A percentile compares a stretch with the other conserved stretches of the same genome.
phyloP scores from a whole-genome alignment of 2,797 vertebrate species.

The Darevskia nairensis region DNA sequence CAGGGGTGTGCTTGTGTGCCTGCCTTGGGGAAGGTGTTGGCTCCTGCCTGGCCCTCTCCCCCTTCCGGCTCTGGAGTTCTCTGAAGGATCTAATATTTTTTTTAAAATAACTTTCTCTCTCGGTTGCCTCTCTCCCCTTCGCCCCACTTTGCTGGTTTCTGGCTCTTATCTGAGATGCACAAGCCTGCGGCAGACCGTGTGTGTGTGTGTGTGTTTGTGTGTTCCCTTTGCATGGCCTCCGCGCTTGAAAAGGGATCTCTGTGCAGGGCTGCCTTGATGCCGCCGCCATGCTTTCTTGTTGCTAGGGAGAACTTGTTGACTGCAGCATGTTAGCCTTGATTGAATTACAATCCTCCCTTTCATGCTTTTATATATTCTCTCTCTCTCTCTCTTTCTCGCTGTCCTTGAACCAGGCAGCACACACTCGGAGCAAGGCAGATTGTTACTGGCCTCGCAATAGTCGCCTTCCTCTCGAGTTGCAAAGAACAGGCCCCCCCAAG shows the following conservation, averaged over 20 bases:
- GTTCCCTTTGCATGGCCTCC: background rate
- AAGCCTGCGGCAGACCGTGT: too few relatives aligned
- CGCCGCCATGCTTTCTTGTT: background rate
- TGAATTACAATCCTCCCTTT: background rate
- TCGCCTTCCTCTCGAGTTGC: background rate
- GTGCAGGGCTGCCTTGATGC: background rate
- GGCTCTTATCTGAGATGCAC: background rate
- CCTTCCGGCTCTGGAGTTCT: background rate
- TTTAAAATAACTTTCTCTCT: background rate
- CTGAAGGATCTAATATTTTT: background rate
- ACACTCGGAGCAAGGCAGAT: background rate
- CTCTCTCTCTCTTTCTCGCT: too few relatives aligned
- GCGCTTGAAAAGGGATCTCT: too few relatives aligned
- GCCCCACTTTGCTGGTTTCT: background rate
- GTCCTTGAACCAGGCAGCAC: background rate
- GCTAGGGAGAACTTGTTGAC: conserved; percentile 37
- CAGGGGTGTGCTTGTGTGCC: background rate
- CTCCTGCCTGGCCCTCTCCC: too few relatives aligned
- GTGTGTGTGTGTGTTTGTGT: too few relatives aligned
- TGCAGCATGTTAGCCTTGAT: background rate
- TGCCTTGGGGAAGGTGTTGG: background rate
- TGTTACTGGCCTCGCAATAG: too few relatives aligned
- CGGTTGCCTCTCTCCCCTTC: background rate
- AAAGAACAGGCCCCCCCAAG: background rate
- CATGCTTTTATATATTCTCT: too few relatives aligned